These are phyloP conservation scores for Vollenhovia emeryi DNA, from an alignment of 1,140 invertebrate species.

Conservation along the genomic window DNA sequence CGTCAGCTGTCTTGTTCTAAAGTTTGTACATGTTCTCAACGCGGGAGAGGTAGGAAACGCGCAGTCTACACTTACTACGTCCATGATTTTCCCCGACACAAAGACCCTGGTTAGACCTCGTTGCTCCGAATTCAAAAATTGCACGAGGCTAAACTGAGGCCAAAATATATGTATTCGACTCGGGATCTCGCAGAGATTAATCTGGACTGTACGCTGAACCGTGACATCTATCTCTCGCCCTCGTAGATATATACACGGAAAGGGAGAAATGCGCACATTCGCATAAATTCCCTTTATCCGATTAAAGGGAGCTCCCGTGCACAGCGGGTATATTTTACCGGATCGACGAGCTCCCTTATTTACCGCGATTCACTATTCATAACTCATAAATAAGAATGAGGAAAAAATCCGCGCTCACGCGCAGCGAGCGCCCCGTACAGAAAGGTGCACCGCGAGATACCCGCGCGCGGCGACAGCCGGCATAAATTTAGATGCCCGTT, in stretches of 20 bases:
- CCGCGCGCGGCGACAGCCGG: background rate
- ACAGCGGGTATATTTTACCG: background rate
- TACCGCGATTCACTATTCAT: slow-evolving; percentile 27
- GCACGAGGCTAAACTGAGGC: too few species aligned
- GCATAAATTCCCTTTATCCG: slow-evolving; percentile 47
- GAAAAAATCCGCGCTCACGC: background rate
- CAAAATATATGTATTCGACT: too few species aligned
- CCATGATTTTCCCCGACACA: too few species aligned
- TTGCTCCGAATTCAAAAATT: too few species aligned
- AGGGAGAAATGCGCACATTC: background rate
- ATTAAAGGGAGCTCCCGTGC: slow-evolving; percentile 22
- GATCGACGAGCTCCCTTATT: slow-evolving; percentile 5
- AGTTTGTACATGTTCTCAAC: too few species aligned
- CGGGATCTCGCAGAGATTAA: background rate
- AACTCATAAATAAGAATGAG: slow-evolving; percentile 42
- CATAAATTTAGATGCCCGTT: slow-evolving; percentile 20
- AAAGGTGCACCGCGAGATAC: background rate
- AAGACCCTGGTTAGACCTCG: too few species aligned
- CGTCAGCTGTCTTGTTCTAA: too few species aligned
- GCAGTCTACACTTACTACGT: too few species aligned
- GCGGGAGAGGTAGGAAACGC: too few species aligned
- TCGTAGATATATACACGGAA: background rate
- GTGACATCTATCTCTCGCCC: background rate
- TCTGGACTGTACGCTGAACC: background rate
- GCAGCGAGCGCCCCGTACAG: background rate